phyloP scores from a whole-genome alignment of 2,888 invertebrate species.

The Hofmannophila pseudospretella region DNA sequence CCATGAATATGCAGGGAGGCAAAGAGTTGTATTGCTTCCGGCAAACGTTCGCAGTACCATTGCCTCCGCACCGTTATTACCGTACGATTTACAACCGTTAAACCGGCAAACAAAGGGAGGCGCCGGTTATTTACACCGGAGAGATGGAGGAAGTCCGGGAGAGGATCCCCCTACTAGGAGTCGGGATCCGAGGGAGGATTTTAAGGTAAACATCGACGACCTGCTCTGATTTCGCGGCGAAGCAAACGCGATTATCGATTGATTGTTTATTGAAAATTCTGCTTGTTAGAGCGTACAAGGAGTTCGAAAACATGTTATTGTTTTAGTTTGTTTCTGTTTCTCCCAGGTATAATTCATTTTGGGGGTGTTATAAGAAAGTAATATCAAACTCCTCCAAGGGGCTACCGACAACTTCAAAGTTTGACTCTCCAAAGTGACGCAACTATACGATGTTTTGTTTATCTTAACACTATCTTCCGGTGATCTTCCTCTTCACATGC shows the following conservation, averaged over 20 bases:
- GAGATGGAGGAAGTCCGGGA: slow-evolving; percentile 39
- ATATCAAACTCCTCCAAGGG: slow-evolving; percentile 3
- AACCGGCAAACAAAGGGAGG: slow-evolving; percentile 49
- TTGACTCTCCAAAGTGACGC: slow-evolving; percentile 6
- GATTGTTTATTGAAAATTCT: slow-evolving; percentile 27
- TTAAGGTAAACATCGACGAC: slow-evolving; percentile 40
- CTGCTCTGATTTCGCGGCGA: slow-evolving; percentile 26
- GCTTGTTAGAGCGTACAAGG: neutral
- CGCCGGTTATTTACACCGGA: slow-evolving; percentile 43
- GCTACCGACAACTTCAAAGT: slow-evolving; percentile 5
- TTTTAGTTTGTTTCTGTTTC: neutral
- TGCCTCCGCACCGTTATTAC: slow-evolving; percentile 38
- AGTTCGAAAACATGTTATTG: neutral
- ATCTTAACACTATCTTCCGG: slow-evolving; percentile 11
- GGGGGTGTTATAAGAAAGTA: neutral
- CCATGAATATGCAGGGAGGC: slow-evolving; percentile 45
- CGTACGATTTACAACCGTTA: slow-evolving; percentile 55
- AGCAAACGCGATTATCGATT: slow-evolving; percentile 22
- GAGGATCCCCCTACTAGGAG: slow-evolving; percentile 26
- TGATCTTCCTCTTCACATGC: slow-evolving; percentile 9
- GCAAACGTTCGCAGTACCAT: slow-evolving; percentile 22
- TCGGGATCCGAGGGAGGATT: slow-evolving; percentile 24
- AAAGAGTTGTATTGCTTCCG: slow-evolving; percentile 44
- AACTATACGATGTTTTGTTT: slow-evolving; percentile 11
- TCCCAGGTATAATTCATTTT: neutral